Percentiles rank a stretch among this genome's conserved stretches.
These are phyloP conservation scores for Rhegmatorhina hoffmannsi DNA, from an alignment of 2,113 vertebrate genomes.

Conservation along the genomic window DNA sequence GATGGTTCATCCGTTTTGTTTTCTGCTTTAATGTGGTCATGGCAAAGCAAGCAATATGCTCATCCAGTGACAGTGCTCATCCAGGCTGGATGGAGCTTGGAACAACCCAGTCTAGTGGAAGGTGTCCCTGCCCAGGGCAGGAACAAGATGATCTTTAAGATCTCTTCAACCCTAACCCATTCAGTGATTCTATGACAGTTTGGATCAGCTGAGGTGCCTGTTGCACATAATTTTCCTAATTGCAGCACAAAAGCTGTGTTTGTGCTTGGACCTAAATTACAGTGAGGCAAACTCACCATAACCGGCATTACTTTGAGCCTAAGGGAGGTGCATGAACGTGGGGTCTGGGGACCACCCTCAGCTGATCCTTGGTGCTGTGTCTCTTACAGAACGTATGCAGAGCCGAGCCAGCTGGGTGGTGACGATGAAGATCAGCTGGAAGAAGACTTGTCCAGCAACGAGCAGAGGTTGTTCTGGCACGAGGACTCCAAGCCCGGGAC, in stretches of 20 bases:
- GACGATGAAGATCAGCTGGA: slow-evolving; percentile 70
- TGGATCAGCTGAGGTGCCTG: background rate
- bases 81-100: background rate
- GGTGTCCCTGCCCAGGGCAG: background rate
- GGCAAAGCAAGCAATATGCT: background rate
- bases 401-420: slow-evolving; percentile 78
- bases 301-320: accelerated
- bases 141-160: background rate
- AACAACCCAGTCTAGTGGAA: background rate
- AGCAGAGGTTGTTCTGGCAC: slow-evolving; percentile 90
- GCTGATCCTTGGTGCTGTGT: background rate
- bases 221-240: background rate
- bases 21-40: background rate
- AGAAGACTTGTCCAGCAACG: slow-evolving; percentile 73
- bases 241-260: background rate
- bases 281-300: background rate
- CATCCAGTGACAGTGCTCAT: background rate
- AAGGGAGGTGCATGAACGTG: background rate
- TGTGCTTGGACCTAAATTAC: background rate
- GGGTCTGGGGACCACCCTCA: background rate
- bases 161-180: background rate
- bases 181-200: background rate
- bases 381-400: slow-evolving; percentile 80
- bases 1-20: background rate
- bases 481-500: slow-evolving; percentile 95